Base-by-base conservation (phyloP, 2,888 invertebrate genomes). In the Amiota mariae region DNA sequence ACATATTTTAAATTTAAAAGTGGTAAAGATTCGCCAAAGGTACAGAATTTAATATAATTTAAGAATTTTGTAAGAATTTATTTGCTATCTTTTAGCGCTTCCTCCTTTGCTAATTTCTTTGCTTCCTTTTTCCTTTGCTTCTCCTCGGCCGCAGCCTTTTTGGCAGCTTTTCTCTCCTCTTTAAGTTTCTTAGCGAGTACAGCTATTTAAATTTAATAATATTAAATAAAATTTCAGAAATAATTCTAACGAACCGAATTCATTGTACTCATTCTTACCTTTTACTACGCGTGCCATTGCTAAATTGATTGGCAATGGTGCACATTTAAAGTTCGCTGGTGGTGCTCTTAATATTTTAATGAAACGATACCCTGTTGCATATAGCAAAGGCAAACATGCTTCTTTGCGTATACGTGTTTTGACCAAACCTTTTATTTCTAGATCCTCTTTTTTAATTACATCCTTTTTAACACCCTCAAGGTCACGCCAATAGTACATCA, bases 281-380 rank as follows among this genome's bases (percentile, higher is more conserved):
- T 79, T 80, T 9, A 82, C 73, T 1, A 59, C 0, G 2, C 59
- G 51, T 0, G 82, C 80, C 13, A 80, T 82, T 0, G 73, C 78
- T 71, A 87, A 78, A 68, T 79, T 85, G 13, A 87, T 75, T 0
- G 88, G 88, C 66, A 83, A 15, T 0, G 81, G 81, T 0, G 81
- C 76, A 72, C 89, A 86, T 73, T 87, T 87, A 20, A 88, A 88
- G 12, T 81, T 82, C 3, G 77, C 79, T 1, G 89, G 88, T 8
- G 76, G 79, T 1, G 77, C 80, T 72, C 56, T 80, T 18, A 77
- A 66, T 0, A 89, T 46, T 3, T 70, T 76, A 8, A 88, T 86
- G 51, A 82, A 88, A 10, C 87, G 86, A 67, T 77, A 75, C 0
- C 88, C 88, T 0, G 80, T 81, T n/a, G 82, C 76, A 73, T 86